Evolutionary conservation across 2,888 invertebrate species (phyloP), one percentile per base, ranked within the genome.

Genomic region (Xestia c-nigrum): DNA sequence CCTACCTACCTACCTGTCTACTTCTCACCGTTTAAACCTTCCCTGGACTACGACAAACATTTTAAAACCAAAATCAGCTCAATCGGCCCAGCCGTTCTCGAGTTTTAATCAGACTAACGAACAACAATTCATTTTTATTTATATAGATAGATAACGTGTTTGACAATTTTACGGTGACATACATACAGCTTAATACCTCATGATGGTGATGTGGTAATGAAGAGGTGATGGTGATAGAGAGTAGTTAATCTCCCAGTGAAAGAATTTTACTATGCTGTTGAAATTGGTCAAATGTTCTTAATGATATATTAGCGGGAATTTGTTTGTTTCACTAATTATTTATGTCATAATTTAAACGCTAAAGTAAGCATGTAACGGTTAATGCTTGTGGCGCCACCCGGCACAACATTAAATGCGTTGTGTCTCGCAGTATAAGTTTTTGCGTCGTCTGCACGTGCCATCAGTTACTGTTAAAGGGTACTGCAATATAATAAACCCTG

Each of bases 351-450:
- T 55, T n/a, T 55, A n/a, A 55, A n/a, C 55, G 9, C 4, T 52
- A 12, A 57, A 66, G 24, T 12, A 24, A 55, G 12, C n/a, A 14
- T 38, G 43, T 24, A 52, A 43, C 21, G 19, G n/a, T 21, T 65
- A 12, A 76, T 55, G 50, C 7, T 72, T 0, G 16, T 21, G 52
- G 46, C 61, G 24, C 61, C 38, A 70, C 50, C 12, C 47, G 21
- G 5, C 14, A 12, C 21, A 21, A 81, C 1, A n/a, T 52, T 74
- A 40, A 21, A 80, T 61, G 66, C 46, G 24, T 66, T 24, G 14
- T 10, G 74, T 52, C 52, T 81, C 43, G 6, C 38, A 38, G n/a
- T 43, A 50, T 12, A 38, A 19, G 3, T 21, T 16, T 57, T 59
- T 52, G 50, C 52, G 24, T 16, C 4, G 21, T 59, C 24, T 74